Evolutionary conservation across 1,140 invertebrate species (phyloP), one percentile per base, ranked within the genome.

Genomic region (Gerris buenoi): DNA sequence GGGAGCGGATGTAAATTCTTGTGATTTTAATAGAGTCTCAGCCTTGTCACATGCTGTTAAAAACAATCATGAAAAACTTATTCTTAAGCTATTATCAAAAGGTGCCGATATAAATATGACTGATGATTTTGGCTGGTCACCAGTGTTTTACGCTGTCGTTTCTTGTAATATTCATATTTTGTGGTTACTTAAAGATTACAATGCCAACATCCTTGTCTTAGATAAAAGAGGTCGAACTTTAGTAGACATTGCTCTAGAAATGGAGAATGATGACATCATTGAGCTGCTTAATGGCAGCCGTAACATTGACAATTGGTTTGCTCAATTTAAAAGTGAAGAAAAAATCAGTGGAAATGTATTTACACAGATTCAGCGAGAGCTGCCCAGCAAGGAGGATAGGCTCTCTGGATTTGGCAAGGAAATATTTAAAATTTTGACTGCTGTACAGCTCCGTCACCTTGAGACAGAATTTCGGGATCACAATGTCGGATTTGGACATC

Each of bases 71-170:
- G 71, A 74, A 18, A 69, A 68, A 25, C 71, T 78, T 2, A 75
- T 81, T 14, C 70, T 76, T 23, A 72, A 76, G 22, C 60, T 82
- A 10, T 70, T 81, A 1, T 71, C 76, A 1, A 65, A 71, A 27
- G 63, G 64, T 29, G 69, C 75, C 22, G 76, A 78, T 27, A 75
- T 74, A 67, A 73, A 80, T 67, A 75, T 74, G 10, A 69, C 74
- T 25, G 79, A 81, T 69, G 79, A 80, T 71, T 75, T 79, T 46
- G 77, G 77, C 0, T 78, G 79, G 73, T 79, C 75, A 64, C 75
- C 76, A 5, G 72, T 81, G 58, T 81, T 81, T 66, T 77, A 79
- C 75, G 80, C 80, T n/a, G 76, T 81, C 2, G 74, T 77, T 62
- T 70, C 73, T 23, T 78, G 79, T 68, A 74, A 76, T 46, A 33